Base-by-base conservation (phyloP, 1,140 invertebrate species). In the Drosophila baimaii region DNA sequence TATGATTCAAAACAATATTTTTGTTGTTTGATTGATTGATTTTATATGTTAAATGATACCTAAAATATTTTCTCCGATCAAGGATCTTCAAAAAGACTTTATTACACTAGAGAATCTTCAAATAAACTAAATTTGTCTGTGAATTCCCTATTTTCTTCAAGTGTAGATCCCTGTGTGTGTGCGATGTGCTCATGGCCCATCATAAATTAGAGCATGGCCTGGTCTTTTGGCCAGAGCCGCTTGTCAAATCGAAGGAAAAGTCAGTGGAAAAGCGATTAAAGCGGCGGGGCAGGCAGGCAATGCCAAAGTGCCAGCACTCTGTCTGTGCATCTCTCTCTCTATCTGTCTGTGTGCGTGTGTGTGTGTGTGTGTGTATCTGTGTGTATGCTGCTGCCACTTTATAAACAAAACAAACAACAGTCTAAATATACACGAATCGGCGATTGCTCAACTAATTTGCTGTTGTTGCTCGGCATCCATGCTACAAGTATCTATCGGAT, bases 401-500 rank as follows among this genome's bases (percentile, higher is more conserved):
- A 80, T 88, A 88, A 88, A 88, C 84, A 88, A 88, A 88, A 88
- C 83, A 88, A 88, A 88, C 83, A 88, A 88, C 68, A 66, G 74
- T 88, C 84, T 83, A 88, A 88, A 88, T 89, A 88, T 88, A 88
- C 78, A 89, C 72, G 61, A 79, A 71, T 80, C 84, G 73, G 72
- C 83, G 83, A 89, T 88, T 88, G 84, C 83, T 88, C 83, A 88
- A 88, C 84, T 88, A 88, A 88, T 88, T 88, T 88, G 83, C 76
- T 86, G 79, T 86, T 86, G 83, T 83, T 86, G 83, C 83, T 89
- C 75, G 56, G 63, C 72, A 64, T 71, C 74, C 54, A 59, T 57
- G 62, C 69, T 51, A 47, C 46, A 70, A 72, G 62, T 70, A 65
- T 85, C 46, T 77, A 65, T 62, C 37, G 49, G 35, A 62, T 52